Evolutionary conservation across 64 coral and sea anemone genomes (phyloP).

Genomic region (Montipora efflorescens): DNA sequence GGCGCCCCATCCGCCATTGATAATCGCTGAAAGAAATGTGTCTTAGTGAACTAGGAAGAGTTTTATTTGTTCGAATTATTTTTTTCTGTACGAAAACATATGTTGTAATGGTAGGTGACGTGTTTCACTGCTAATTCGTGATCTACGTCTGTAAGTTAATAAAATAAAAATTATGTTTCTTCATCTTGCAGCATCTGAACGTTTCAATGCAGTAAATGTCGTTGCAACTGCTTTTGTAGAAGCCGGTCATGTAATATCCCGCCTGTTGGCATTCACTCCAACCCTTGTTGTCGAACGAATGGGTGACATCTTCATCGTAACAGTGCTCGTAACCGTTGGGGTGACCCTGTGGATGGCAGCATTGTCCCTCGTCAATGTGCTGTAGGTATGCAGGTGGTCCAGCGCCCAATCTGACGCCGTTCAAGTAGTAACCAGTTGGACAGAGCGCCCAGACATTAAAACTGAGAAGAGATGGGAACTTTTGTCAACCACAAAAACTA

Average conservation of each 20-base stretch:
- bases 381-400: too few relatives aligned
- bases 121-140: neutral
- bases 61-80: neutral
- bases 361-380: too few relatives aligned
- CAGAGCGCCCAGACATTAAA: constrained; percentile 1
- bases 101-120: neutral
- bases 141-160: neutral
- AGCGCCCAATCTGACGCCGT: neutral
- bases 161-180: neutral
- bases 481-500: neutral
- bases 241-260: neutral
- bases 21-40: neutral
- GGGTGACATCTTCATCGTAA: constrained; percentile 24
- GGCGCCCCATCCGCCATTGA: neutral
- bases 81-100: neutral
- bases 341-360: neutral
- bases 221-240: constrained; percentile 13
- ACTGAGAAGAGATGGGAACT: neutral
- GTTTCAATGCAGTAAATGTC: neutral
- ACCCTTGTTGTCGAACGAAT: neutral
- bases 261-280: constrained; percentile 16
- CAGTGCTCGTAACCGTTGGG: constrained; percentile 29
- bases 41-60: neutral
- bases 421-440: constrained; percentile 9
- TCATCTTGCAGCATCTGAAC: constrained; percentile 39